phyloP scores from a whole-genome alignment of 2,888 invertebrate species.

The Drosophila merina region DNA sequence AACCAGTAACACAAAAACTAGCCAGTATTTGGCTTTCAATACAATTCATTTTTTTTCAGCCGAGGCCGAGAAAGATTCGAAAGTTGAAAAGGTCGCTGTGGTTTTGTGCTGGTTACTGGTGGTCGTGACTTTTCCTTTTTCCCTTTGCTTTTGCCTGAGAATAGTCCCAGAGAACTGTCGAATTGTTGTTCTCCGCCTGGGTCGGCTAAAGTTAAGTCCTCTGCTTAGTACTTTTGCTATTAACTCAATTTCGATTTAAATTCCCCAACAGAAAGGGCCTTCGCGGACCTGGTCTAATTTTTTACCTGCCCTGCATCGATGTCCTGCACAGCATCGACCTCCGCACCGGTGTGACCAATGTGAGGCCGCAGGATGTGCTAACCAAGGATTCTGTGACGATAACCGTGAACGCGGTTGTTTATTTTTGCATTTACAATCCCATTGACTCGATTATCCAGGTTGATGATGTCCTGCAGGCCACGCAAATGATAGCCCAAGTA shows the following conservation, averaged over 20 bases:
- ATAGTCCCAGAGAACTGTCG: slow-evolving; percentile 86
- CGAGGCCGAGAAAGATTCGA: slow-evolving; percentile 38
- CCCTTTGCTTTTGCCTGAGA: slow-evolving; percentile 70
- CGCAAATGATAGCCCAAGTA: slow-evolving; percentile 91
- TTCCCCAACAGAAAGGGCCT: slow-evolving; percentile 80
- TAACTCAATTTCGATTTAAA: background rate
- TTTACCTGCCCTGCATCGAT: slow-evolving; percentile 87
- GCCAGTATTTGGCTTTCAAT: rapidly evolving
- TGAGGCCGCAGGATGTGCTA: slow-evolving; percentile 87
- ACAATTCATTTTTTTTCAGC: slow-evolving; percentile 23
- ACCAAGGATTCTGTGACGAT: slow-evolving; percentile 96
- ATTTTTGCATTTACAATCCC: slow-evolving; percentile 90
- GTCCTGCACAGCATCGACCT: slow-evolving; percentile 85
- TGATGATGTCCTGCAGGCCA: slow-evolving; percentile 87
- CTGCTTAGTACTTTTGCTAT: background rate
- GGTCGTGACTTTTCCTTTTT: slow-evolving; percentile 72
- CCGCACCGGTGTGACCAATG: slow-evolving; percentile 86
- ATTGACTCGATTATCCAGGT: slow-evolving; percentile 89
- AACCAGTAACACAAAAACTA: slow-evolving; percentile 43
- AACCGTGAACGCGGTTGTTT: slow-evolving; percentile 94
- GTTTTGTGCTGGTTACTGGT: slow-evolving; percentile 34
- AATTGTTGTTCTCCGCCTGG: slow-evolving; percentile 87
- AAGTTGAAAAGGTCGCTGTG: slow-evolving; percentile 34
- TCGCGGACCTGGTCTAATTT: slow-evolving; percentile 86
- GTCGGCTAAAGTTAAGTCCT: slow-evolving; percentile 79